These are phyloP conservation scores for Emmelina monodactyla DNA, from an alignment of 2,888 invertebrate genomes.

Conservation along the genomic window DNA sequence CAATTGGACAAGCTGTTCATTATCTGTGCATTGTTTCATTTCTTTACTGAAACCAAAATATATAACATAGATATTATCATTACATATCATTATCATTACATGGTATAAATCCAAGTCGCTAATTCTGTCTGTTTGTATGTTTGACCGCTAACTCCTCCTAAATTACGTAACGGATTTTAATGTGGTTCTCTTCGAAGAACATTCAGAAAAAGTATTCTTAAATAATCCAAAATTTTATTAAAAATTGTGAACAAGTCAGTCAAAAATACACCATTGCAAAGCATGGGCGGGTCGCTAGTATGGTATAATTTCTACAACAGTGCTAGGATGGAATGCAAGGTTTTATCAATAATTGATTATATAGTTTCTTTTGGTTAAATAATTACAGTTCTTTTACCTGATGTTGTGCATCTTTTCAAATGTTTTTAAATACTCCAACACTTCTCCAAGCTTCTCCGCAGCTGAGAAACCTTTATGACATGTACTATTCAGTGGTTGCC, in stretches of 20 bases:
- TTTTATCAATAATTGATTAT: no score
- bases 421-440: slow-evolving; percentile 72
- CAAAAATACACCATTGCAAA: neutral
- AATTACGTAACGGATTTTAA: no score
- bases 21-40: slow-evolving; percentile 66
- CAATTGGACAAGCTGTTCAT: slow-evolving; percentile 63
- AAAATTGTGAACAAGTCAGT: neutral
- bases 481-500: slow-evolving; percentile 46
- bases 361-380: no score
- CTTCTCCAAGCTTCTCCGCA: slow-evolving; percentile 61
- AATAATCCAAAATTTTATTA: no score
- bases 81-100: no score
- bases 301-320: neutral
- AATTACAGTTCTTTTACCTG: no score
- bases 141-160: no score
- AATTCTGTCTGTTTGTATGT: neutral
- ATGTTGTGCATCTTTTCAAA: slow-evolving; percentile 76
- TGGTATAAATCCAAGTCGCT: no score
- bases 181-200: no score
- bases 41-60: slow-evolving; percentile 60
- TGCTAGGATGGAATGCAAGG: no score
- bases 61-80: neutral
- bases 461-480: slow-evolving; percentile 50
- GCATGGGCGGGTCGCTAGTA: neutral
- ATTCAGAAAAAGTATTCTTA: no score